Evolutionary conservation across 1,140 invertebrate species (phyloP), one percentile per base, ranked within the genome.

Genomic region (Ips nitidus): DNA sequence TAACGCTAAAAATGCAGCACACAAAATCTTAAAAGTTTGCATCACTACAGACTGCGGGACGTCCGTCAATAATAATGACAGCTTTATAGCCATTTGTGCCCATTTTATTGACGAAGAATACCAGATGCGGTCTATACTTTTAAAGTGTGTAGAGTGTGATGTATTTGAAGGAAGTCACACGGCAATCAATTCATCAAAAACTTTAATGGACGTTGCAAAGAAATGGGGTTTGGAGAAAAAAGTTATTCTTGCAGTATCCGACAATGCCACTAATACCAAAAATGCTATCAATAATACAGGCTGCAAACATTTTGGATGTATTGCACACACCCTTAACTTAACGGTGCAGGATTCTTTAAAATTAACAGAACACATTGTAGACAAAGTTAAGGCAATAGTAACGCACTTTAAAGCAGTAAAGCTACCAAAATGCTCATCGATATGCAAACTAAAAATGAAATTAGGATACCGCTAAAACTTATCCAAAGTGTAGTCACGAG

Each of bases 401-500:
- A 22, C 52, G 1, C 56, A 75, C 72, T 78, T 78, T 66, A 74
- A 72, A 71, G 74, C 60, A 63, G 78, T 72, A 66, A 71, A 3
- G 43, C 6, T 38, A n/a, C n/a, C n/a, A n/a, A n/a, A n/a, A n/a
- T n/a, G n/a, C n/a, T n/a, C n/a, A n/a, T n/a, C n/a, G n/a, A n/a
- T n/a, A n/a, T 47, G 71, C 74, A 4, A 66, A 63, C 39, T 64
- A 73, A 57, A 75, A 71, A 73, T 66, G n/a, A n/a, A n/a, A n/a
- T n/a, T n/a, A n/a, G n/a, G n/a, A n/a, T n/a, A n/a, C n/a, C n/a
- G n/a, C n/a, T 77, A 55, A 71, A 73, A 50, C 56, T 76, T 61
- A 71, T 76, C 42, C 75, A 79, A 71, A 73, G 80, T 55, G 76
- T 77, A n/a, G 52, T 45, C 0, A 79, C 77, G 1, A 42, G 79